These are phyloP conservation scores for Himalopsyche tibetana DNA, from an alignment of 2,888 invertebrate genomes.

Conservation along the genomic window DNA sequence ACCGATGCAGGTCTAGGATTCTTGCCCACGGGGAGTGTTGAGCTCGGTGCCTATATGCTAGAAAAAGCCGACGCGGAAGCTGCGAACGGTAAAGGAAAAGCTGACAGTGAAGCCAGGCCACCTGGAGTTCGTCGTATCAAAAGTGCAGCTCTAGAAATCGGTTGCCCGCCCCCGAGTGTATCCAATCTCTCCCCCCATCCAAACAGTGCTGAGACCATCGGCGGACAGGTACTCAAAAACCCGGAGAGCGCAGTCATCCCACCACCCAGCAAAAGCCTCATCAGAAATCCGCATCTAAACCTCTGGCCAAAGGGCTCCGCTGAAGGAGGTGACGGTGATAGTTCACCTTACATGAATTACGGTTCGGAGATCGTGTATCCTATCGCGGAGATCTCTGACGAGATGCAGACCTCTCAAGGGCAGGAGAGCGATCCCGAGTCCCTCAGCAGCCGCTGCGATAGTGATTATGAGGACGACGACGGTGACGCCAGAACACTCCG, in stretches of 20 bases:
- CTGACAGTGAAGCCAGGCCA: conserved; percentile 76
- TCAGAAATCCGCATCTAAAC: conserved; percentile 83
- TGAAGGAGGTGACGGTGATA: conserved; percentile 83
- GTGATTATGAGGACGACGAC: conserved; percentile 80
- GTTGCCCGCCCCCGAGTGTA: conserved; percentile 82
- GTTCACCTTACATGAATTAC: conserved; percentile 83
- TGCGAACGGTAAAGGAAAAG: conserved; percentile 73
- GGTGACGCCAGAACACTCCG: conserved; percentile 70
- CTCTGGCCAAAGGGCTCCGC: conserved; percentile 78
- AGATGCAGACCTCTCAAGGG: conserved; percentile 82
- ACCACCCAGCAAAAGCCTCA: conserved; percentile 83
- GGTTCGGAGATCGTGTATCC: conserved; percentile 89
- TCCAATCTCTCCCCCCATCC: conserved; percentile 87
- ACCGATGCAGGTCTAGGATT: conserved; percentile 78
- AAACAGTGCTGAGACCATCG: conserved; percentile 87
- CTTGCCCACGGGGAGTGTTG: conserved; percentile 75
- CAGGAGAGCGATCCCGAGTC: conserved; percentile 80
- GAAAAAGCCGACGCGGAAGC: conserved; percentile 73
- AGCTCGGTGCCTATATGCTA: conserved; percentile 77
- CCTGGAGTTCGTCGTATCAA: conserved; percentile 82
- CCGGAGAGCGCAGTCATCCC: conserved; percentile 80
- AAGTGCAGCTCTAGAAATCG: conserved; percentile 84
- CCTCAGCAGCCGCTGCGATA: conserved; percentile 78
- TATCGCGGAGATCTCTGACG: conserved; percentile 90
- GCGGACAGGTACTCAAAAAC: conserved; percentile 81